These are phyloP conservation scores for Patiria miniata DNA, from an alignment of 35 echinoderm and acorn worm genomes.

Conservation along the genomic window DNA sequence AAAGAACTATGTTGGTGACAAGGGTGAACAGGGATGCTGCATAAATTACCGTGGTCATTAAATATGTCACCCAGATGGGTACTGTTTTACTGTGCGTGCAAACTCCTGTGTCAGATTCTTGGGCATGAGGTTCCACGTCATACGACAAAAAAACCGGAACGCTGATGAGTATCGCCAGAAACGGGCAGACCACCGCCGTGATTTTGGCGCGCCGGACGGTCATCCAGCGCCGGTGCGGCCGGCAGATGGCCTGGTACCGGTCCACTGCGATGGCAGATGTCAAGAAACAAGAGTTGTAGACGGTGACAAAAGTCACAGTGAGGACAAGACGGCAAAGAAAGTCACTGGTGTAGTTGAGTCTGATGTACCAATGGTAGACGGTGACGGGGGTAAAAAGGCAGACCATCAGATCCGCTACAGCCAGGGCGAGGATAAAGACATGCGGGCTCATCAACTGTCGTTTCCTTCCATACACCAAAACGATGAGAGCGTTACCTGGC, in stretches of 20 bases:
- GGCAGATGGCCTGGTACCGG: constrained; percentile 51
- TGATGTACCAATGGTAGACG: not conserved
- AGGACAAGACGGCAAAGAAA: constrained; percentile 26
- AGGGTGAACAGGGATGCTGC: not conserved
- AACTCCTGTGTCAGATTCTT: not conserved
- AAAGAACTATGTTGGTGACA: constrained; percentile 18
- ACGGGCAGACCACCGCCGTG: constrained; percentile 8
- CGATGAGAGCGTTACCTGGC: constrained; percentile 30
- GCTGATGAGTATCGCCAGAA: constrained; percentile 2
- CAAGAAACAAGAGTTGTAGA: constrained; percentile 21
- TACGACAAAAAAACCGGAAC: constrained; percentile 19
- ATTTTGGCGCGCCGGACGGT: constrained; percentile 28
- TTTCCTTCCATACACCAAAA: constrained; percentile 37
- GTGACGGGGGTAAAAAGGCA: constrained; percentile 19
- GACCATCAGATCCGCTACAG: constrained; percentile 41
- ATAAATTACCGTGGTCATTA: not conserved
- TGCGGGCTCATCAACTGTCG: constrained; percentile 46
- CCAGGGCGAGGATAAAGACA: constrained; percentile 56
- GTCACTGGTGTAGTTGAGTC: not conserved
- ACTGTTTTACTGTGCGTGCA: not conserved
- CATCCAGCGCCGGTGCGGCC: constrained; percentile 28
- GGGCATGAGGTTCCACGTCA: not conserved
- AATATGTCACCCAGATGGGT: not conserved
- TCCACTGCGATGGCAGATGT: constrained; percentile 48
- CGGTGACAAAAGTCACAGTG: not conserved